Evolutionary conservation across 2,797 vertebrate genomes (phyloP).

Genomic region (Onychomys torridus): DNA sequence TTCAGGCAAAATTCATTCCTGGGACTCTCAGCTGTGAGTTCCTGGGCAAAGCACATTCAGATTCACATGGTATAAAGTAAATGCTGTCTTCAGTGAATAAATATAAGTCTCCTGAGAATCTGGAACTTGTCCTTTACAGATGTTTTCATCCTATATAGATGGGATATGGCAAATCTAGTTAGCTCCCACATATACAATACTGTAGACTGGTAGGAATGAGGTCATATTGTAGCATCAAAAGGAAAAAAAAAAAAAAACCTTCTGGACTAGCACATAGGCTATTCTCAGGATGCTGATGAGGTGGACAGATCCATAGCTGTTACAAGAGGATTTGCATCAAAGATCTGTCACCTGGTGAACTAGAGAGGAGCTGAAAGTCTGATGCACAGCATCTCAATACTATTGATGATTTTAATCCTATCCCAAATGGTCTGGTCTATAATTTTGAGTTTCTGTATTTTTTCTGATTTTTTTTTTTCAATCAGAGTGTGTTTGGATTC

Average conservation of each 20-base stretch:
- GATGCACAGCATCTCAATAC: background rate
- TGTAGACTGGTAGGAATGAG: background rate
- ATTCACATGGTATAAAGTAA: background rate
- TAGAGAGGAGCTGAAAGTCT: background rate
- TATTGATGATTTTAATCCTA: background rate
- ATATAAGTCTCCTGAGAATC: background rate
- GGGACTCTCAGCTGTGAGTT: background rate
- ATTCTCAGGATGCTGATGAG: background rate
- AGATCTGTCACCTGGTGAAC: background rate
- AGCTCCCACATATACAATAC: background rate
- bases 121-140: background rate
- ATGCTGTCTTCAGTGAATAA: background rate
- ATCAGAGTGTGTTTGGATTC: background rate
- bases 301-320: background rate
- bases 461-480: background rate
- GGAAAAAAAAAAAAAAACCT: background rate
- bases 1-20: background rate
- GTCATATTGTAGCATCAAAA: background rate
- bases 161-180: background rate
- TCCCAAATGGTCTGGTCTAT: background rate
- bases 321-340: background rate
- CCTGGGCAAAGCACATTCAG: background rate
- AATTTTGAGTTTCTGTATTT: background rate
- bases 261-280: background rate
- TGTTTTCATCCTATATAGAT: background rate